Base-by-base conservation (phyloP, 2,888 invertebrate genomes). In the Dynastes grantii region DNA sequence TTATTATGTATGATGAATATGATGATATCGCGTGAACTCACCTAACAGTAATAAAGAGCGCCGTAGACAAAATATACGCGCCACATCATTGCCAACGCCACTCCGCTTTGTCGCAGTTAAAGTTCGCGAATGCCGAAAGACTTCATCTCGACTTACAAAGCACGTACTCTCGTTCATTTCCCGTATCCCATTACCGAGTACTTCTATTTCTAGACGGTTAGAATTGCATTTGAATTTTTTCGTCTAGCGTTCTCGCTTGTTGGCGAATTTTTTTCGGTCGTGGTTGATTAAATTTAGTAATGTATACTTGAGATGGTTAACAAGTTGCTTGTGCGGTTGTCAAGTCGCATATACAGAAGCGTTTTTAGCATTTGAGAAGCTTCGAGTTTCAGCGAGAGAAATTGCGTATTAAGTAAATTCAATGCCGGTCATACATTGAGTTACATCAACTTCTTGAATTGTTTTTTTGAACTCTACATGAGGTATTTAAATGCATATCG, bases 181-280 rank as follows among this genome's bases (percentile, higher is more conserved):
- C 78, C 76, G 76, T 77, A 78, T 80, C 76, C 78, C 75, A 80
- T 80, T 80, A 78, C 75, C 45, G 70, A 76, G 75, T 73, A 55
- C 77, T 79, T 80, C 80, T 78, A 78, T 80, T 81, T 77, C 81
- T 77, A 79, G 80, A 77, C 76, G 78, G 71, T 65, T 73, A 76
- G 79, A 78, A 80, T 80, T 81, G 81, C 81, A 81, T 78, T 80
- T 81, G 78, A 80, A 78, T 78, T 81, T 81, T 22, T 80, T 73
- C 73, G 73, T 73, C 78, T 68, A 45, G 76, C 49, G 37, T 40
- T 8, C n/a, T 55, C n/a, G 61, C 40, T 22, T 49, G 61, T 61
- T 75, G 16, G 55, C 22, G 22, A 58, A 22, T 75, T 75, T 73
- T 58, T 63, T 75, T 16, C 5, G 27, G 32, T 45, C 61, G 40